Evolutionary conservation across 2,113 vertebrate species (phyloP), one percentile per base, ranked within the genome.

Genomic region (Crocuta crocuta): DNA sequence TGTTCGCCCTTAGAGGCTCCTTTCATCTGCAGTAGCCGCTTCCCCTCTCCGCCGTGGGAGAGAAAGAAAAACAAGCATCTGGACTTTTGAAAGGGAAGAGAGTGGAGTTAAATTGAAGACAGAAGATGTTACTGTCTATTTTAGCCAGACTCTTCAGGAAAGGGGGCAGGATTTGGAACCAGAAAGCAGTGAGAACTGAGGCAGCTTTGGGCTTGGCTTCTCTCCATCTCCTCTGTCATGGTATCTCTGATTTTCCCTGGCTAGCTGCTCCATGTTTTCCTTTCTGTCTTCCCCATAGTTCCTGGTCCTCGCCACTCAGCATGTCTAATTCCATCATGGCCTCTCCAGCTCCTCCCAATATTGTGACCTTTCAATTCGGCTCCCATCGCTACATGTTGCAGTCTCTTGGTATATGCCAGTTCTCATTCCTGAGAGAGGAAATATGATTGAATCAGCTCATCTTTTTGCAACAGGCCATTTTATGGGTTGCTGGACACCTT

Each of bases 131-230:
- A 10, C 53, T 85, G 26, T 82, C 61, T 95, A n/a, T 94, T 94
- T 94, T 76, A 92, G 65, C 92, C 68, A 70, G 48, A 65, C 86
- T 88, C 53, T 95, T 94, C 48, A 94, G 89, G 85, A 71, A 94
- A 78, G 82, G 71, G 89, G 74, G 58, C 71, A 95, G 85, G 89
- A 95, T 68, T 83, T 90, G 93, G 95, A 96, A 86, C 43, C 73
- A 73, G 81, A 85, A 94, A 74, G 63, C 78, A 74, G 43, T 86
- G 96, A 86, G 86, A 93, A 65, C 65, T 2, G 10, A 94, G 95
- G 91, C 91, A 89, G 80, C 94, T 91, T 96, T 86, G 61, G 94
- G 65, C 70, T 94, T 92, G 74, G 63, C 92, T 93, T 91, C 92
- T 94, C 48, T 85, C 89, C 81, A 50, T 73, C 70, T 92, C 80